phyloP scores from a whole-genome alignment of 1,140 invertebrate species.

The Argopecten irradians region DNA sequence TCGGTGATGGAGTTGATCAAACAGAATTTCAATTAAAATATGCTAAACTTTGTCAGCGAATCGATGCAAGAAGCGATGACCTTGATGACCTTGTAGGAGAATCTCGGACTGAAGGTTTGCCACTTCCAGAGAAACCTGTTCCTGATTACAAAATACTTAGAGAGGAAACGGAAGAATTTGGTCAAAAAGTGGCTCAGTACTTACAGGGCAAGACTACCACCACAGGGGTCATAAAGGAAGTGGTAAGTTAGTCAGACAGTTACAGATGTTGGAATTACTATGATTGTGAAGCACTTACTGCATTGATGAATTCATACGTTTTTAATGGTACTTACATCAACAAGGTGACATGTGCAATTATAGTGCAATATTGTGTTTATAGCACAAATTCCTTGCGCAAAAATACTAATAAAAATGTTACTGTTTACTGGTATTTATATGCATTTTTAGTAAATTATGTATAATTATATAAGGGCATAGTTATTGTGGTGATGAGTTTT shows the following conservation, averaged over 20 bases:
- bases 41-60: conserved; percentile 45
- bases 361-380: too few relatives aligned
- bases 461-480: too few relatives aligned
- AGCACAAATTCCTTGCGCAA: too few relatives aligned
- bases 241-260: not conserved
- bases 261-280: too few relatives aligned
- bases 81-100: conserved; percentile 47
- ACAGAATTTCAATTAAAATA: conserved; percentile 49
- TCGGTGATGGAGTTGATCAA: not conserved
- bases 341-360: too few relatives aligned
- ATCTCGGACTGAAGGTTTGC: conserved; percentile 31
- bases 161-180: conserved; percentile 53
- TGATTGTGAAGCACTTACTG: too few relatives aligned
- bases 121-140: conserved; percentile 28
- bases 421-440: too few relatives aligned
- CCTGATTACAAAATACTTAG: conserved; percentile 55
- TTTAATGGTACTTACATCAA: too few relatives aligned
- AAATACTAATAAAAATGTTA: too few relatives aligned
- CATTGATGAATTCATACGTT: too few relatives aligned
- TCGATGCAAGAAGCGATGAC: conserved; percentile 53
- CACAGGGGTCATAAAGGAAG: conserved; percentile 26
- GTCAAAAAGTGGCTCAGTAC: conserved; percentile 56
- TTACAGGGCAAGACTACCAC: conserved; percentile 42
- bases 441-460: too few relatives aligned
- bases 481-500: too few relatives aligned